Evolutionary conservation across 2,888 invertebrate species (phyloP).

Genomic region (Stenchaetothrips biformis): DNA sequence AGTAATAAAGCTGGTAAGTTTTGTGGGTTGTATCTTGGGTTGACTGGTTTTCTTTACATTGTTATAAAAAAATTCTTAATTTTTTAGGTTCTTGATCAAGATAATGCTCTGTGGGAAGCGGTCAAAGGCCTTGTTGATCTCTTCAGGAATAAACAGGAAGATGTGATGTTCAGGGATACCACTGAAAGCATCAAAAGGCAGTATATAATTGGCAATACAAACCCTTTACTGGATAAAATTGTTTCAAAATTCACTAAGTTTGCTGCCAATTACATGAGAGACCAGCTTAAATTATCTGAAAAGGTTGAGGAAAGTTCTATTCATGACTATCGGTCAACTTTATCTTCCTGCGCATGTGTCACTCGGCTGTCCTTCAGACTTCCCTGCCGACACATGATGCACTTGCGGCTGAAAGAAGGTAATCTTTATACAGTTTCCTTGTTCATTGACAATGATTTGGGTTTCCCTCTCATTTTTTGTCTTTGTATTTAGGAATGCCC

Average conservation of each 20-base stretch:
- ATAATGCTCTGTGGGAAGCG: not conserved
- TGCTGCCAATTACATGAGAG: not conserved
- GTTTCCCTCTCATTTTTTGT: not conserved
- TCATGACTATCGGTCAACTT: too few species aligned
- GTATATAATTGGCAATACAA: not conserved
- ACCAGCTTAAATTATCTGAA: not conserved
- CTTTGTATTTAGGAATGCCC: not conserved
- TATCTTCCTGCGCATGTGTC: not conserved
- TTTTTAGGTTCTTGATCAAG: not conserved
- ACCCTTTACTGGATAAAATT: not conserved
- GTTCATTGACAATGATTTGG: not conserved
- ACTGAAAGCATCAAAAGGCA: not conserved
- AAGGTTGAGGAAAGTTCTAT: not conserved
- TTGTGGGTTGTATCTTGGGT: not conserved
- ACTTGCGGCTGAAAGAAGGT: not conserved
- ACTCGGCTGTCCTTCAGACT: not conserved
- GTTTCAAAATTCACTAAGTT: not conserved
- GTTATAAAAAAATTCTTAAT: not conserved
- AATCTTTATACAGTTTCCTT: not conserved
- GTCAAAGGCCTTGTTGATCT: not conserved
- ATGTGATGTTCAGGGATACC: not conserved
- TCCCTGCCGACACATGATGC: not conserved
- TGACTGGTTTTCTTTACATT: not conserved
- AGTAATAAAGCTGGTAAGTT: not conserved
- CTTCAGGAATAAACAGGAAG: not conserved